Conservation (phyloP, 2,797 vertebrate species). For the Peromyscus aztecus region DNA sequence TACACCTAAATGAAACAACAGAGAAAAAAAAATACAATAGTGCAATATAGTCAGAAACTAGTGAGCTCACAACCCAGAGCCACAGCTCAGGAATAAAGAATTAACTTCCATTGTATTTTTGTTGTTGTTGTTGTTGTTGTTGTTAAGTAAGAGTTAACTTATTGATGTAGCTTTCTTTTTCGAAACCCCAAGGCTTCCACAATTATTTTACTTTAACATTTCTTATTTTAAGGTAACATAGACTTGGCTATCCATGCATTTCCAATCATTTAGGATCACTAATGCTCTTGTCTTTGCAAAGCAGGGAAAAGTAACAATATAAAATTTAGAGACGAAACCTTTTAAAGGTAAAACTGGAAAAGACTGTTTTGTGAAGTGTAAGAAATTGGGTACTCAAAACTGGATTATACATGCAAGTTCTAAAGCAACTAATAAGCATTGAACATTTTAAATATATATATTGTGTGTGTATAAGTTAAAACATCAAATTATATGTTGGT, state of each 20-base stretch:
- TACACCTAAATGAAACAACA: slow-evolving; percentile 49
- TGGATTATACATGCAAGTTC: slow-evolving; percentile 52
- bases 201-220: slow-evolving; percentile 29
- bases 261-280: neutral
- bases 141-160: slow-evolving; percentile 3
- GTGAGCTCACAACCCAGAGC: neutral
- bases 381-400: slow-evolving; percentile 3
- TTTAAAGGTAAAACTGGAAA: slow-evolving; percentile 47
- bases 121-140: neutral
- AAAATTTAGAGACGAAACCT: neutral
- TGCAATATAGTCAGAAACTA: neutral
- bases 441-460: neutral
- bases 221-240: neutral
- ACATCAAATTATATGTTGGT: slow-evolving; percentile 29
- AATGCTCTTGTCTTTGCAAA: neutral
- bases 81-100: neutral
- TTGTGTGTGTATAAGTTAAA: neutral
- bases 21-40: neutral
- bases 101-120: neutral
- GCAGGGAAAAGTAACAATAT: slow-evolving; percentile 30
- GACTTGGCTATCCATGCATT: neutral
- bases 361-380: neutral
- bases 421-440: slow-evolving; percentile 4
- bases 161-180: neutral
- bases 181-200: neutral